These are phyloP conservation scores for Myotis myotis DNA, from an alignment of 2,797 vertebrate genomes.

Conservation along the genomic window DNA sequence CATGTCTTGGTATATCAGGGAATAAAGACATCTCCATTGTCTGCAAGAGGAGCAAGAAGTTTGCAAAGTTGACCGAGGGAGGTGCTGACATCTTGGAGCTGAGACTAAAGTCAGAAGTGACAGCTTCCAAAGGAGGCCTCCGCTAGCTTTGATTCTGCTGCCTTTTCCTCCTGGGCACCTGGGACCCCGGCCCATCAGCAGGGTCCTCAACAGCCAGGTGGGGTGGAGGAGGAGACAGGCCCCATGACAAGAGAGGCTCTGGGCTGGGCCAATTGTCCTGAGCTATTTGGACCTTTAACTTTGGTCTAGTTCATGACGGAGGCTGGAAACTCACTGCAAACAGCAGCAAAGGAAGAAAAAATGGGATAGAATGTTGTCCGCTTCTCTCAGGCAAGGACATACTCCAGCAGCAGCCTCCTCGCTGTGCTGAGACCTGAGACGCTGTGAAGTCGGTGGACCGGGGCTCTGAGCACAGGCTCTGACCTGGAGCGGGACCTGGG, in stretches of 20 bases:
- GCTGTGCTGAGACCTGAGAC: not conserved
- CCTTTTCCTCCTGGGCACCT: fast-evolving
- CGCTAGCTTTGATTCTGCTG: not conserved
- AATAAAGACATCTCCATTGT: not conserved
- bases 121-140: not conserved
- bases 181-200: fast-evolving
- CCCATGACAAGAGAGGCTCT: not conserved
- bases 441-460: fast-evolving
- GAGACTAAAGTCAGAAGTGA: not conserved
- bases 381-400: not conserved
- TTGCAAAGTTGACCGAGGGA: not conserved
- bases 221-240: not conserved
- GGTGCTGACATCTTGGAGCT: not conserved
- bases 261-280: not conserved
- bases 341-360: not conserved
- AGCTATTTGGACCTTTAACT: not conserved
- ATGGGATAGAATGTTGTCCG: not conserved
- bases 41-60: not conserved
- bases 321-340: not conserved
- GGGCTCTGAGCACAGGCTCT: not conserved
- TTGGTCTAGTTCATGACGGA: not conserved
- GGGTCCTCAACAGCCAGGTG: not conserved
- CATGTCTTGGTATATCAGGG: not conserved
- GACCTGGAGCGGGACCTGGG: not conserved
- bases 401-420: fast-evolving